phyloP scores from a whole-genome alignment of 1,140 invertebrate genomes.

The Camponotus pennsylvanicus region DNA sequence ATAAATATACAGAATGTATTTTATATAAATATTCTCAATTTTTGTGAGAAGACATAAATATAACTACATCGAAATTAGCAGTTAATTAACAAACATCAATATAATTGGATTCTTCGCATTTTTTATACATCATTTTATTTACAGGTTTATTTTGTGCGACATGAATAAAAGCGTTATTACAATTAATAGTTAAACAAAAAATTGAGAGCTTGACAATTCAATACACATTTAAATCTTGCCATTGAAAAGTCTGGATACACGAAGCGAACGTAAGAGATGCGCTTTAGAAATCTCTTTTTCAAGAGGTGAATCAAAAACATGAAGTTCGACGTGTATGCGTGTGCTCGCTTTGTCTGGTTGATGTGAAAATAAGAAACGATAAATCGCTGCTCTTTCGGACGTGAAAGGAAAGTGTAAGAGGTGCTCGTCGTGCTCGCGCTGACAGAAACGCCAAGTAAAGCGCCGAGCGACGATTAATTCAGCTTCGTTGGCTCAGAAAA shows the following conservation, averaged over 20 bases:
- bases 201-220: slow-evolving; percentile 10
- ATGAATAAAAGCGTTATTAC: background rate
- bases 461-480: slow-evolving; percentile 67
- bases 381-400: slow-evolving; percentile 60
- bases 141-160: background rate
- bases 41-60: too few species aligned
- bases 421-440: slow-evolving; percentile 45
- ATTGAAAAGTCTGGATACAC: slow-evolving; percentile 24
- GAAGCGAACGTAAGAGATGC: background rate
- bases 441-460: slow-evolving; percentile 54
- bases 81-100: too few species aligned
- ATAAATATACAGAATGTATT: background rate
- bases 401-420: slow-evolving; percentile 60
- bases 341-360: slow-evolving; percentile 52
- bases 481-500: slow-evolving; percentile 67
- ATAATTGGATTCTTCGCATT: background rate
- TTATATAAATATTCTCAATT: too few species aligned
- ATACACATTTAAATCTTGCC: slow-evolving; percentile 9
- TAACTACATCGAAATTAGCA: background rate
- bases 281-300: slow-evolving; percentile 55
- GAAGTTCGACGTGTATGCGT: slow-evolving; percentile 34
- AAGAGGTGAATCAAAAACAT: slow-evolving; percentile 50
- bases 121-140: slow-evolving; percentile 3
- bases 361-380: slow-evolving; percentile 67
- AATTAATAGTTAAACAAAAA: slow-evolving; percentile 4